These are phyloP conservation scores for Aradophagus sp. DNA, from an alignment of 1,140 invertebrate genomes.

Conservation along the genomic window DNA sequence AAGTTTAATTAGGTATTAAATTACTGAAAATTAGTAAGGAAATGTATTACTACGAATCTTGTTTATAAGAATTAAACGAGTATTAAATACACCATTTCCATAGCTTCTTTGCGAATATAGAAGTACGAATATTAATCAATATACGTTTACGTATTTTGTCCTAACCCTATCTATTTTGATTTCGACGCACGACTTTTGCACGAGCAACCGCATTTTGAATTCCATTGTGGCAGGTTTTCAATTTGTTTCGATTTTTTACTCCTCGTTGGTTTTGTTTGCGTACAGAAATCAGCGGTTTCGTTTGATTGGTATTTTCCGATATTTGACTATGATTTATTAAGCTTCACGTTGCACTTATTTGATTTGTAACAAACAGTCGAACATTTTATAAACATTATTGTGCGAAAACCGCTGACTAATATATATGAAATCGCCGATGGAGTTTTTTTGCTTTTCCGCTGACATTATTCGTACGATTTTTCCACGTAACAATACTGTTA, in stretches of 20 bases:
- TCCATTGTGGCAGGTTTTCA: conserved; percentile 32
- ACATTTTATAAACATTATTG: too few relatives aligned
- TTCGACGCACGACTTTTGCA: conserved; percentile 24
- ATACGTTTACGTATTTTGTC: conserved; percentile 3
- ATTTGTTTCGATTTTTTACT: conserved; percentile 36
- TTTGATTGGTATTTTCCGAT: conserved; percentile 50
- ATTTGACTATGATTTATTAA: conserved; percentile 41
- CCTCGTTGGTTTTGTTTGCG: conserved; percentile 8
- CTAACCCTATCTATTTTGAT: conserved; percentile 18
- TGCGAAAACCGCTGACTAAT: too few relatives aligned
- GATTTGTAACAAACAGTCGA: too few relatives aligned
- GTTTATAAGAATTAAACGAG: too few relatives aligned
- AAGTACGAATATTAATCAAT: conserved; percentile 2
- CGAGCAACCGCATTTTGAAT: conserved; percentile 35
- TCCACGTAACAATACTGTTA: too few relatives aligned
- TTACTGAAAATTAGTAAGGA: too few relatives aligned
- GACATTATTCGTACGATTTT: too few relatives aligned
- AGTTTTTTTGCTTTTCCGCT: too few relatives aligned
- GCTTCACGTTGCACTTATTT: conserved; percentile 19
- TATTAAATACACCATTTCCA: too few relatives aligned
- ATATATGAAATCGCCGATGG: too few relatives aligned
- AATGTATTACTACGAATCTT: too few relatives aligned
- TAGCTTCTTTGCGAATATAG: too few relatives aligned
- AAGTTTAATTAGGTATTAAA: neutral
- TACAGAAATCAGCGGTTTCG: conserved; percentile 39